These are phyloP conservation scores for Cebuella pygmaea DNA, from an alignment of 2,797 vertebrate species.

Conservation along the genomic window DNA sequence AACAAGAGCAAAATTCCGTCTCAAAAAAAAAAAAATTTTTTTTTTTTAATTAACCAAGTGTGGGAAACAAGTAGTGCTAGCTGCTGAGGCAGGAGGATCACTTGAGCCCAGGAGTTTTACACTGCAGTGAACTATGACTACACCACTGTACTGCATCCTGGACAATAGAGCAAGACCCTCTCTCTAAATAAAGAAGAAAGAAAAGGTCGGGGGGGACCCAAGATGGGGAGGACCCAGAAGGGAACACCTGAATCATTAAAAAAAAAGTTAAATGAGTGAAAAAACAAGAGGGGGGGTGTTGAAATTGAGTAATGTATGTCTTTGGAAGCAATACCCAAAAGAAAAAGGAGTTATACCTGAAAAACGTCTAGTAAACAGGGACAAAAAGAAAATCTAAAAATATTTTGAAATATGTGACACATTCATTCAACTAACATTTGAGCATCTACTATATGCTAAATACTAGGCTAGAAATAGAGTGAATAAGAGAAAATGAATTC, in stretches of 20 bases:
- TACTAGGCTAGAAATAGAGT: background rate
- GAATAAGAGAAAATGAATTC: conserved; percentile 1
- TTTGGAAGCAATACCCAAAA: background rate
- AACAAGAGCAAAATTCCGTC: no score
- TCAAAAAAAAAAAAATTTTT: background rate
- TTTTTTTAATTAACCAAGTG: background rate
- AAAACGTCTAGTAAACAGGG: background rate
- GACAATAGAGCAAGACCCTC: background rate
- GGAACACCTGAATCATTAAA: background rate
- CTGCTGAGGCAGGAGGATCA: background rate
- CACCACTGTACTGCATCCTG: background rate
- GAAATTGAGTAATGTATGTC: background rate
- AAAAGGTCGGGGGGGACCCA: background rate
- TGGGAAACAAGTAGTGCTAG: background rate
- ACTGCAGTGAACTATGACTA: background rate
- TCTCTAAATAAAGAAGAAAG: background rate
- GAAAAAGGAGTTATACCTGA: background rate
- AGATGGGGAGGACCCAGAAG: background rate
- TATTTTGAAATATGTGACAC: conserved; percentile 2
- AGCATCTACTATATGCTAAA: background rate
- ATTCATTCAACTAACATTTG: conserved; percentile 6
- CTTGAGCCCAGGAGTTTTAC: background rate
- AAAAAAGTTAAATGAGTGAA: background rate
- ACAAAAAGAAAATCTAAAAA: background rate
- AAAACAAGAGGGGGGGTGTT: background rate